Evolutionary conservation across 2,888 invertebrate species (phyloP), one percentile per base, ranked within the genome.

Genomic region (Tethea ocularis): DNA sequence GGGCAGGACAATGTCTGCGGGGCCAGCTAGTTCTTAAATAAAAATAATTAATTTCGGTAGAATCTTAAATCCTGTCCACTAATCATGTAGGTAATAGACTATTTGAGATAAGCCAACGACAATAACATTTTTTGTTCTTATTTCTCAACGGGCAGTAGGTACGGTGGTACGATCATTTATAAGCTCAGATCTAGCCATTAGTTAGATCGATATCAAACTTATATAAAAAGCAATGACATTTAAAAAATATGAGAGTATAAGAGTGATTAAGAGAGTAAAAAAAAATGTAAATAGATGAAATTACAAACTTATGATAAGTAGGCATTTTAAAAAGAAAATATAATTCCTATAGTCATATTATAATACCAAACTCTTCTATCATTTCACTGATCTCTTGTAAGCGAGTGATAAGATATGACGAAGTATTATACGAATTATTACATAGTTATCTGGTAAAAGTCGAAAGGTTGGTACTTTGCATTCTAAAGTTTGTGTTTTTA

Each of bases 171-270:
- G 55, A 65, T 71, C 66, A 72, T 78, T 76, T 72, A 70, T 71
- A 78, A 70, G 58, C 58, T 63, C 62, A 59, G 67, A 66, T 71
- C 23, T 59, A 26, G 57, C 71, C 69, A 74, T 75, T 70, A 73
- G 72, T 67, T 61, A 68, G 75, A 79, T 79, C 64, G 62, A 62
- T 77, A 78, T 75, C 74, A 61, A 61, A 36, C 61, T 61, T 55
- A 57, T 60, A 54, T 61, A 46, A 59, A 69, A 61, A 65, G 59
- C 54, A 64, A 57, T 64, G 69, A 52, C 67, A 71, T 74, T 75
- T 64, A 71, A 66, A 63, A 61, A 17, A 41, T 5, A 8, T 7
- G 41, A 41, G n/a, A n/a, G 41, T 17, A n/a, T n/a, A n/a, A n/a
- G 46, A 20, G 46, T 15, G 3, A 20, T 17, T 17, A 20, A 1